Conservation (phyloP, 2,113 vertebrate species). For the Syngnathus typhle region DNA sequence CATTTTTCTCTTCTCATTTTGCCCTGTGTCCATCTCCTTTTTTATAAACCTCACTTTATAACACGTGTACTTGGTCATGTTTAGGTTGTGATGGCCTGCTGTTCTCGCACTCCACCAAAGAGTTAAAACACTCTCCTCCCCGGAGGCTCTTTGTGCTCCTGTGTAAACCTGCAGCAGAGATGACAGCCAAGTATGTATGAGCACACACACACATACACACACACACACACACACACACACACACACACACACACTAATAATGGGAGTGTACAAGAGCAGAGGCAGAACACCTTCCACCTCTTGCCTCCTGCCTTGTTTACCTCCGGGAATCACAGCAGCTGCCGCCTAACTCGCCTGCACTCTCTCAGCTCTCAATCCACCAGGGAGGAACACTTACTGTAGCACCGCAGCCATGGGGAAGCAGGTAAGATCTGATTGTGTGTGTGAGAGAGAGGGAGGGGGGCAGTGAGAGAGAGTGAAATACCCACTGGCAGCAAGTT, state of each 20-base stretch:
- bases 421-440: constrained; percentile 60
- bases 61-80: neutral
- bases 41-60: too few relatives aligned
- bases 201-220: constrained; percentile 33
- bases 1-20: constrained; percentile 20
- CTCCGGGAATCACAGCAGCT: constrained; percentile 48
- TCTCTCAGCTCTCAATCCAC: constrained; percentile 36
- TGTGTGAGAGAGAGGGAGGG: neutral
- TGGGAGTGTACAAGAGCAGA: constrained; percentile 48
- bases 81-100: neutral
- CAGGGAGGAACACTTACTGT: constrained; percentile 32
- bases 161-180: constrained; percentile 63
- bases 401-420: constrained; percentile 56
- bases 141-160: constrained; percentile 43
- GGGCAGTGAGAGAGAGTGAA: neutral
- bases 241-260: constrained; percentile 34
- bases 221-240: constrained; percentile 28
- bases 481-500: constrained; percentile 9
- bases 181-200: constrained; percentile 52
- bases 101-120: constrained; percentile 23
- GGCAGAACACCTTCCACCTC: constrained; percentile 57
- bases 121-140: constrained; percentile 37
- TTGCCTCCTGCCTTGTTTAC: constrained; percentile 55
- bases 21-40: neutral
- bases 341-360: constrained; percentile 29